phyloP scores from a whole-genome alignment of 1,140 invertebrate species.

The Helicoverpa zea region DNA sequence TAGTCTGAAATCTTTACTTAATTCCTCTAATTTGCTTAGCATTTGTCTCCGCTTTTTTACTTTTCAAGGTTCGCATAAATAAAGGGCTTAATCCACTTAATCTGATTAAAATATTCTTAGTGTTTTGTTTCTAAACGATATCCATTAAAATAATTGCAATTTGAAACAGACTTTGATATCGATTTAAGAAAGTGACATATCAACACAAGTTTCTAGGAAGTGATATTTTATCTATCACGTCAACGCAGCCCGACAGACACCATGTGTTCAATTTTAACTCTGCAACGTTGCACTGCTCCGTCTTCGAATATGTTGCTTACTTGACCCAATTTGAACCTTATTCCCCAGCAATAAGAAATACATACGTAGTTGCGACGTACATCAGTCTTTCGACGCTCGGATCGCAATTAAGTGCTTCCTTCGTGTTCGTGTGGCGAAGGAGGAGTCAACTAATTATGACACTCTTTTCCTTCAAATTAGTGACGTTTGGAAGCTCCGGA shows the following conservation, averaged over 20 bases:
- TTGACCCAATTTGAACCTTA: slow-evolving; percentile 26
- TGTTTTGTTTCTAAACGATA: slow-evolving; percentile 26
- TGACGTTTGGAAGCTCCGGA: slow-evolving; percentile 28
- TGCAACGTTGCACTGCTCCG: slow-evolving; percentile 50
- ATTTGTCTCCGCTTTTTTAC: slow-evolving; percentile 36
- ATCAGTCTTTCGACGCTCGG: slow-evolving; percentile 20
- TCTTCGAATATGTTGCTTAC: slow-evolving; percentile 6
- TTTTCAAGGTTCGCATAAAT: slow-evolving; percentile 32
- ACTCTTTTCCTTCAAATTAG: slow-evolving; percentile 44
- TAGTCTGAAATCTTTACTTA: slow-evolving; percentile 28
- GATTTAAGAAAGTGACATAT: neutral
- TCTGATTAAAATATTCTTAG: slow-evolving; percentile 25
- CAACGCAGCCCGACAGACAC: slow-evolving; percentile 51
- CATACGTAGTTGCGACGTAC: neutral
- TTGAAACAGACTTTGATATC: neutral
- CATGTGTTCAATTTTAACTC: slow-evolving; percentile 67
- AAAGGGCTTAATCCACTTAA: slow-evolving; percentile 31
- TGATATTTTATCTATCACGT: slow-evolving; percentile 62
- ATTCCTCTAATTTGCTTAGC: slow-evolving; percentile 33
- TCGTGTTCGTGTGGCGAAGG: slow-evolving; percentile 47
- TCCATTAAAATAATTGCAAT: slow-evolving; percentile 27
- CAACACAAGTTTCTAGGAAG: neutral
- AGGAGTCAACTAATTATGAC: slow-evolving; percentile 58
- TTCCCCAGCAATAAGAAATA: slow-evolving; percentile 16
- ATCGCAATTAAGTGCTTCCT: slow-evolving; percentile 58